phyloP scores from a whole-genome alignment of 2,797 vertebrate genomes.

The Hippocampus kuda region DNA sequence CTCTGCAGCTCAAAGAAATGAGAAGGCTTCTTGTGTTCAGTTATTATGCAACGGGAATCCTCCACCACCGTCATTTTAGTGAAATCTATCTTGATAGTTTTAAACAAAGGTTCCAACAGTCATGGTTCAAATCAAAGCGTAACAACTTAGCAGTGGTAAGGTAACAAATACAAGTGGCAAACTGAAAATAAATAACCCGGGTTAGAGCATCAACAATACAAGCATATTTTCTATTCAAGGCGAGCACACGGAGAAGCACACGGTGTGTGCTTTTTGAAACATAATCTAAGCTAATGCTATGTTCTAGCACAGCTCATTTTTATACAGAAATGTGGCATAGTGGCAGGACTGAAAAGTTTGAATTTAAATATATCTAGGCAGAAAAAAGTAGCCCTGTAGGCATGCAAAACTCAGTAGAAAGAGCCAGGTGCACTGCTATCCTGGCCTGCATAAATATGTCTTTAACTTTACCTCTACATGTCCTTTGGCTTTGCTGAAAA shows the following conservation, averaged over 20 bases:
- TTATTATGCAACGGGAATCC: background rate
- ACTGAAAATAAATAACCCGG: background rate
- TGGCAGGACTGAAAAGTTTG: constrained; percentile 7
- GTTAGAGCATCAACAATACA: background rate
- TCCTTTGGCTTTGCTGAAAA: background rate
- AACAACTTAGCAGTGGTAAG: background rate
- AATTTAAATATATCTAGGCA: constrained; percentile 14
- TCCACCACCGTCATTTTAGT: background rate
- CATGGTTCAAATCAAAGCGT: background rate
- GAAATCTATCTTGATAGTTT: background rate
- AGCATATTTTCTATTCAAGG: background rate
- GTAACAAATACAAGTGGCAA: background rate
- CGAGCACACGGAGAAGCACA: background rate
- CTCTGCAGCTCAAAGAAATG: background rate
- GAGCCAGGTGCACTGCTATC: background rate
- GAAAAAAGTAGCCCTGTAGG: background rate
- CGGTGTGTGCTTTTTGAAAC: background rate
- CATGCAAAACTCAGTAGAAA: background rate
- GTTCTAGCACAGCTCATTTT: constrained; percentile 4
- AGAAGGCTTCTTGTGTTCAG: background rate
- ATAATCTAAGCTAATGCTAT: constrained; percentile 6
- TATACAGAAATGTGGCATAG: background rate
- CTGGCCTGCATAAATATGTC: background rate
- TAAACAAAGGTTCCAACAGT: background rate
- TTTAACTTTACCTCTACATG: background rate